Percentiles rank a stretch among this genome's conserved stretches.
These are phyloP conservation scores for Aleiodes testaceus DNA, from an alignment of 2,888 invertebrate genomes.

Conservation along the genomic window DNA sequence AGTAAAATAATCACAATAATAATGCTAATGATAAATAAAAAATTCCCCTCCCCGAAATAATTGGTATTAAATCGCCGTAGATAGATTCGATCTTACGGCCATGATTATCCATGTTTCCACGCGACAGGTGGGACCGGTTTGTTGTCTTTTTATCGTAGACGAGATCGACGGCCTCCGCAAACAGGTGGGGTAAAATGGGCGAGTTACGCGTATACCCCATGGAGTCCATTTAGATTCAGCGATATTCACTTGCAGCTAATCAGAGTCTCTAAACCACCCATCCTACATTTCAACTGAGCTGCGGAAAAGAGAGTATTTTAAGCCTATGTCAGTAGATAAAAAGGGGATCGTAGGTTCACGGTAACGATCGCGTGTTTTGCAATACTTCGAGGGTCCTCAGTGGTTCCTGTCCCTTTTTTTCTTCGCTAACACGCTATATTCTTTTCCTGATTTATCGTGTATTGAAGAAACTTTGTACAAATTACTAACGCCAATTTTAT, in stretches of 20 bases:
- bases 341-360: slow-evolving; percentile 28
- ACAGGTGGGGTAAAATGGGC: slow-evolving; percentile 25
- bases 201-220: slow-evolving; percentile 15
- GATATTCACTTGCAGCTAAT: slow-evolving; percentile 53
- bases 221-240: slow-evolving; percentile 54
- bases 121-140: slow-evolving; percentile 57
- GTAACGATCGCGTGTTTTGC: slow-evolving; percentile 46
- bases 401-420: slow-evolving; percentile 17
- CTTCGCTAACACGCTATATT: slow-evolving; percentile 10
- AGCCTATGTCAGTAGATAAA: slow-evolving; percentile 15
- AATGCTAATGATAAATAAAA: neutral
- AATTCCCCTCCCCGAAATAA: slow-evolving; percentile 56
- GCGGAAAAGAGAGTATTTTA: slow-evolving; percentile 21
- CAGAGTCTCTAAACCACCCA: slow-evolving; percentile 43
- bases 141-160: slow-evolving; percentile 55
- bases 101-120: slow-evolving; percentile 51
- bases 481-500: too few species aligned
- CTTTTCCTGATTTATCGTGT: slow-evolving; percentile 6
- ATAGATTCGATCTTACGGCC: slow-evolving; percentile 59
- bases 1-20: slow-evolving; percentile 48
- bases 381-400: slow-evolving; percentile 32
- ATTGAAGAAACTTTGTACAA: neutral
- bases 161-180: slow-evolving; percentile 49
- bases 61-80: slow-evolving; percentile 66
- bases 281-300: slow-evolving; percentile 26